phyloP scores from a whole-genome alignment of 2,888 invertebrate species.

The Hydrotaea diabolus region DNA sequence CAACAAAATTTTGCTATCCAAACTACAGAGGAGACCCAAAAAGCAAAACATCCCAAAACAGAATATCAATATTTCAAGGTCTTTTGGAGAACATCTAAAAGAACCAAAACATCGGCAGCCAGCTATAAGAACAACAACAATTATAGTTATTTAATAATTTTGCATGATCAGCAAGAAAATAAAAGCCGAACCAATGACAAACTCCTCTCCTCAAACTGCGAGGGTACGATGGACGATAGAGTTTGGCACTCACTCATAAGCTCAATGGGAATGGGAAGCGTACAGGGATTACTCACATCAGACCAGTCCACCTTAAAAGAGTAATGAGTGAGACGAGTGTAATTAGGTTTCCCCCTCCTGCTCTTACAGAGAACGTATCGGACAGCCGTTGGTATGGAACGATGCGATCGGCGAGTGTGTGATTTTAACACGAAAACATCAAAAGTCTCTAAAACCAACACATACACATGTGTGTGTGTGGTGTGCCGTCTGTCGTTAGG shows the following conservation, averaged over 20 bases:
- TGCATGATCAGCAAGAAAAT: conserved; percentile 61
- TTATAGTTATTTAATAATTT: conserved; percentile 58
- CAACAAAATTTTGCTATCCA: not conserved
- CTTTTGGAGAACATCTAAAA: conserved; percentile 43
- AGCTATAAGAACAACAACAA: not conserved
- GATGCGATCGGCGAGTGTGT: not conserved
- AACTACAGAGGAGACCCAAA: not conserved
- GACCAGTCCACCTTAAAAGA: not conserved
- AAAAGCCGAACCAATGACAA: not conserved
- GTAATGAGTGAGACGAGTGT: conserved; percentile 40
- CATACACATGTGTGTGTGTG: not conserved
- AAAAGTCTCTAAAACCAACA: conserved; percentile 55
- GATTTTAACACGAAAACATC: conserved; percentile 57
- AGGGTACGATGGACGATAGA: not conserved
- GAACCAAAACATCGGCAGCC: not conserved
- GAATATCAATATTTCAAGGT: conserved; percentile 61
- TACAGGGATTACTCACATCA: not conserved
- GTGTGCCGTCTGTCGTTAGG: too few relatives aligned
- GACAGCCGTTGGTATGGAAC: too few relatives aligned
- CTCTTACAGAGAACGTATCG: too few relatives aligned
- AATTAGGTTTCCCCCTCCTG: conserved; percentile 41
- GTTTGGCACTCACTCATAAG: conserved; percentile 34
- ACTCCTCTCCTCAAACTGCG: not conserved
- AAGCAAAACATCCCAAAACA: not conserved
- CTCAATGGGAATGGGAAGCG: conserved; percentile 35